Conservation (phyloP, 2,888 invertebrate genomes). For the Tipula lateralis region DNA sequence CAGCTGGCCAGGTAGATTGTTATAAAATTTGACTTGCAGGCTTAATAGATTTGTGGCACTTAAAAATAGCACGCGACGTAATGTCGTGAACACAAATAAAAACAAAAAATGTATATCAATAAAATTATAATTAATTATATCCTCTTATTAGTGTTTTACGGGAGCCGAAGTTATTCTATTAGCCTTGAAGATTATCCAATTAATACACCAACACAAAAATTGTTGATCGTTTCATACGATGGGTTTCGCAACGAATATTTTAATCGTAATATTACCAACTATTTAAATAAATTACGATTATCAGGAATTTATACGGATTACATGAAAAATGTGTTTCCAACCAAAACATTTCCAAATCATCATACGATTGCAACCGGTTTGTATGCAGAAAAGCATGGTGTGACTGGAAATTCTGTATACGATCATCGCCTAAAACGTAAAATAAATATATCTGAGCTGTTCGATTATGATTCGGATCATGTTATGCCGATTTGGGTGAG, state of each 20-base stretch:
- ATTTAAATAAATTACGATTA: constrained; percentile 53
- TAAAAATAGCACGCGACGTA: background rate
- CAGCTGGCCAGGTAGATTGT: background rate
- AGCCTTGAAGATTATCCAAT: background rate
- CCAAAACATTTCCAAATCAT: constrained; percentile 73
- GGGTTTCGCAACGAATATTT: constrained; percentile 67
- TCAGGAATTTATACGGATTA: constrained; percentile 56
- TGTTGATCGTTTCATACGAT: constrained; percentile 54
- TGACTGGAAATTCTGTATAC: constrained; percentile 59
- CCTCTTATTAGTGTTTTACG: background rate
- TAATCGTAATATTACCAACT: constrained; percentile 54
- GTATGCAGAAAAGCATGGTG: constrained; percentile 64
- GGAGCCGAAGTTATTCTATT: background rate
- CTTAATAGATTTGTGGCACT: background rate
- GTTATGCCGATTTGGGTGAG: constrained; percentile 58
- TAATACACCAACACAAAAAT: background rate
- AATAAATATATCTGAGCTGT: constrained; percentile 47
- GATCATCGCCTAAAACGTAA: constrained; percentile 44
- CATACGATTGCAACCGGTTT: constrained; percentile 66
- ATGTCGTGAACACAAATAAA: background rate
- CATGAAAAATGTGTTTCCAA: constrained; percentile 60
- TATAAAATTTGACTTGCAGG: background rate
- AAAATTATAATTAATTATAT: background rate
- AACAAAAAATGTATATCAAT: background rate
- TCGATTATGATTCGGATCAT: constrained; percentile 52